Conservation (phyloP, 2,113 vertebrate genomes). For the Notechis scutatus region DNA sequence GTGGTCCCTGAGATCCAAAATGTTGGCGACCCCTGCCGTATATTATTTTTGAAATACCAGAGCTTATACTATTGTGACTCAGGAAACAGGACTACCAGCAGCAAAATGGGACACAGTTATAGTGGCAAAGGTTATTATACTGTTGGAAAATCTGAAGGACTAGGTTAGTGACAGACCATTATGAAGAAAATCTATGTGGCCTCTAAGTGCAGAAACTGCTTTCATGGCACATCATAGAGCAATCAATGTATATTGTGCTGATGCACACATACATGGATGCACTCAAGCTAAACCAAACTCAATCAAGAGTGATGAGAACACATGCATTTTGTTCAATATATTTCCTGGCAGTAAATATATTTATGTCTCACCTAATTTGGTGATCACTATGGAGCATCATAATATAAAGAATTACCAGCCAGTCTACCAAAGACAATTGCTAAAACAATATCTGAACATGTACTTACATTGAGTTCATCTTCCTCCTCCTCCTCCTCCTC, state of each 20-base stretch:
- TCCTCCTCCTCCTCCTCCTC: conserved; percentile 55
- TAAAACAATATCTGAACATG: conserved; percentile 56
- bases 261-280: not conserved
- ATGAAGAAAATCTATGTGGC: not conserved
- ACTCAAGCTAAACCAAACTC: not conserved
- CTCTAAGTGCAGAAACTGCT: not conserved
- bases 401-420: not conserved
- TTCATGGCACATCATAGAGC: not conserved
- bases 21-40: not conserved
- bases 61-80: not conserved
- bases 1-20: too few relatives aligned
- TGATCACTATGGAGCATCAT: not conserved
- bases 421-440: not conserved
- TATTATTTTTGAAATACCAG: not conserved
- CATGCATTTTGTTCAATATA: not conserved
- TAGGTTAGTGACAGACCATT: not conserved
- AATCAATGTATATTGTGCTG: not conserved
- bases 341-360: not conserved
- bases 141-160: not conserved
- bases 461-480: conserved; percentile 73
- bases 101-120: not conserved
- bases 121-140: not conserved
- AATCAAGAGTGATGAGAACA: not conserved
- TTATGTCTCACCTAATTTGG: not conserved
- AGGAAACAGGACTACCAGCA: not conserved